Evolutionary conservation across 2,888 invertebrate species (phyloP), one percentile per base, ranked within the genome.

Genomic region (Raillietiella orientalis): DNA sequence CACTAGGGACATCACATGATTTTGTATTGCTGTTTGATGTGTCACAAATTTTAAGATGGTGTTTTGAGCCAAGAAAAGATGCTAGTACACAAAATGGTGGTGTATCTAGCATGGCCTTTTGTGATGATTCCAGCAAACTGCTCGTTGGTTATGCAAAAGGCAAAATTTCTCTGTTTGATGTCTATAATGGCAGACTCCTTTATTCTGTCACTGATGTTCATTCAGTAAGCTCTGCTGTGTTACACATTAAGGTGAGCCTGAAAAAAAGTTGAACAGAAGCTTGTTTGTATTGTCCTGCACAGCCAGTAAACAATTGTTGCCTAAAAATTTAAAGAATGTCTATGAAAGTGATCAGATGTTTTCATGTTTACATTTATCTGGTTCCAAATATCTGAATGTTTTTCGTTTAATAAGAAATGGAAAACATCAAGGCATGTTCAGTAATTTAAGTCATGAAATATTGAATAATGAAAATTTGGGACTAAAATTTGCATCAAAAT

Each of bases 1-100:
- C 72, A n/a, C 61, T 87, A 16, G 90, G 90, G 19, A 90, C 84
- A 16, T 77, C 82, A 14, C 79, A 84, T 47, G 87, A 90, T 1
- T 63, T 77, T 35, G 59, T 82, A 27, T 52, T 90, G 15, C 64
- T 75, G 28, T 79, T 77, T 49, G 72, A 74, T 53, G 53, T 59
- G 25, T 63, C 71, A 21, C 84, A 87, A 48, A 70, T 70, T 6
- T 48, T 87, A 33, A 63, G 74, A 41, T 87, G 79, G 77, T 82
- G 75, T 33, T 53, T 66, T 24, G 59, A 64, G 22, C 50, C 53
- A 24, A 62, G 65, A 37, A 62, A 66, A 41, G 70, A 69, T 13
- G 70, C 72, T 1, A 66, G 75, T 8, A 65, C 72, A 4, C 66
- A 72, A 35, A 48, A 49, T 34, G 58, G 58, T 3, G 48, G 56